These are phyloP conservation scores for Carassius carassius DNA, from an alignment of 2,113 vertebrate species.

Conservation along the genomic window DNA sequence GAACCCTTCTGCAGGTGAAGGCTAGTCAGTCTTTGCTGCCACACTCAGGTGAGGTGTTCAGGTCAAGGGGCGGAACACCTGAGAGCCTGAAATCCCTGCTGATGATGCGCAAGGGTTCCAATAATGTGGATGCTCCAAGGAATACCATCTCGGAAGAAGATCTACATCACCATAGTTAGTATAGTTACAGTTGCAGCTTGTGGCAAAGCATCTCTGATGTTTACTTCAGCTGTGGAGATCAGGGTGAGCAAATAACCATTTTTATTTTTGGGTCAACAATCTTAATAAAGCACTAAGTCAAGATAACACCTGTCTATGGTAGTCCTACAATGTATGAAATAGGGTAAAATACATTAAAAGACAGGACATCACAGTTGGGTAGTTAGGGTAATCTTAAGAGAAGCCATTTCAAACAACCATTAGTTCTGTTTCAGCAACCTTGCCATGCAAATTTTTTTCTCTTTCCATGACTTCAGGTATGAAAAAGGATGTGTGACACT, in stretches of 20 bases:
- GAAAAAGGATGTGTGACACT: conserved; percentile 54
- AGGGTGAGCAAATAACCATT: neutral
- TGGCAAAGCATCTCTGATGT: too few species aligned
- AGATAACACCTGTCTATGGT: conserved; percentile 38
- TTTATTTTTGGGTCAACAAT: neutral
- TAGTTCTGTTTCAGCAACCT: conserved; percentile 53
- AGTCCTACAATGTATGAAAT: neutral
- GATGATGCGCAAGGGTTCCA: too few species aligned
- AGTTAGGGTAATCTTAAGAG: conserved; percentile 50
- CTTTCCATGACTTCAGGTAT: conserved; percentile 50
- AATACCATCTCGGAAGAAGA: too few species aligned
- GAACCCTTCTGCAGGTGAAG: too few species aligned
- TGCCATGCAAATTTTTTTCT: conserved; percentile 32
- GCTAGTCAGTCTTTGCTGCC: too few species aligned
- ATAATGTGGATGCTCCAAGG: too few species aligned
- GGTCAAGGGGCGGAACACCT: too few species aligned
- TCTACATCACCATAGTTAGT: too few species aligned
- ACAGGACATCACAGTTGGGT: conserved; percentile 40
- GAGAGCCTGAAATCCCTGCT: too few species aligned
- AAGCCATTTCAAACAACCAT: conserved; percentile 52
- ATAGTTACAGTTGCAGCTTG: too few species aligned
- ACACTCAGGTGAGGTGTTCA: too few species aligned
- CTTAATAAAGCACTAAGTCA: neutral
- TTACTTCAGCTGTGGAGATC: neutral
- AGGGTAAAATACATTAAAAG: conserved; percentile 42